Conservation (phyloP, 2,113 vertebrate species). For the Chroicocephalus ridibundus region DNA sequence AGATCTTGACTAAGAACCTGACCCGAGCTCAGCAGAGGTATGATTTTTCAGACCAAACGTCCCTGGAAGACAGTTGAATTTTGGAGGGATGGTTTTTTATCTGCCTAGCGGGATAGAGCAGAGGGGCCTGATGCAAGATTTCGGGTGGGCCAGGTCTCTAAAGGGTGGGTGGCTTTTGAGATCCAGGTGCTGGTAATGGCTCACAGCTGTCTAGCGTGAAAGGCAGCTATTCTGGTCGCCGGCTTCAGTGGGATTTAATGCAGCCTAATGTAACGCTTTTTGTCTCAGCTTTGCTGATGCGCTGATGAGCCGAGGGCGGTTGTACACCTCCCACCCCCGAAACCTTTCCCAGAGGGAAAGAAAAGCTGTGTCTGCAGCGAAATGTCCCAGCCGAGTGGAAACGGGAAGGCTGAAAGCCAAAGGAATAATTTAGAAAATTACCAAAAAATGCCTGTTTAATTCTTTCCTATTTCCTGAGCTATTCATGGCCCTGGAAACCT, state of each 20-base stretch:
- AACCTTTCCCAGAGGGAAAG: neutral
- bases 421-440: neutral
- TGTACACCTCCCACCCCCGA: neutral
- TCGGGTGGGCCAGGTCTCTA: neutral
- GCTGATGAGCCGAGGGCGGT: neutral
- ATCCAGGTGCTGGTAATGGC: neutral
- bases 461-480: neutral
- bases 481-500: neutral
- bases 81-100: neutral
- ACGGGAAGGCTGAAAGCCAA: neutral
- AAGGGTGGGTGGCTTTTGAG: neutral
- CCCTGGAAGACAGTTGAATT: neutral
- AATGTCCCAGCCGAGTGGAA: neutral
- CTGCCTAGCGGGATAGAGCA: neutral
- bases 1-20: neutral
- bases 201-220: neutral
- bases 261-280: neutral
- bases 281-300: neutral
- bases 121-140: neutral
- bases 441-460: neutral
- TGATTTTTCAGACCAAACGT: neutral
- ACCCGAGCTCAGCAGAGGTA: neutral
- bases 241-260: neutral
- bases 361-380: neutral
- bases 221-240: neutral